Percentiles rank a stretch among this genome's conserved stretches.
Evolutionary conservation across 2,113 vertebrate species (phyloP).

Genomic region (Epinephelus moara): DNA sequence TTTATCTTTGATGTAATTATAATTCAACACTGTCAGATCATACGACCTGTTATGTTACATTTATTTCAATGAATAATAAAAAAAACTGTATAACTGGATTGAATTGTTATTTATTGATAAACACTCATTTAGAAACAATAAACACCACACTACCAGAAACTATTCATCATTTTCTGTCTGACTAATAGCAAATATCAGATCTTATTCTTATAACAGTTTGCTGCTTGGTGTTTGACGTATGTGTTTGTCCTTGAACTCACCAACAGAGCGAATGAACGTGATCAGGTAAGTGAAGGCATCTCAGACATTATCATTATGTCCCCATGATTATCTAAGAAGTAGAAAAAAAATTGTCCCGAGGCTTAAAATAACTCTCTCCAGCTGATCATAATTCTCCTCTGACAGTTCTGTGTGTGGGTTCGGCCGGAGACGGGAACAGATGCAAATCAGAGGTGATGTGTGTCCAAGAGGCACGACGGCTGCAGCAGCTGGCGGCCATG

Average conservation of each 20-base stretch:
- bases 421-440: background rate
- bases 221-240: background rate
- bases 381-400: background rate
- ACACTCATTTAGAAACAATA: background rate
- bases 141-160: background rate
- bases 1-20: background rate
- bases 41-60: background rate
- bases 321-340: background rate
- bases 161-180: background rate
- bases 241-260: too few species aligned
- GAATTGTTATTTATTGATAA: background rate
- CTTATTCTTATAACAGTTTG: background rate
- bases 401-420: background rate
- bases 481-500: background rate
- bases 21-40: background rate
- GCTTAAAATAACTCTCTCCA: background rate
- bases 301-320: background rate
- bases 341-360: background rate
- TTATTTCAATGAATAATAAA: background rate
- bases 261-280: background rate
- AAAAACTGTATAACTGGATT: too few species aligned
- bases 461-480: background rate
- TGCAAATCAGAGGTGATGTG: constrained; percentile 24
- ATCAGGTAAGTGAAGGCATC: background rate
- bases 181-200: background rate